Conservation (phyloP, 2,888 invertebrate species). For the Anthrax anthrax region DNA sequence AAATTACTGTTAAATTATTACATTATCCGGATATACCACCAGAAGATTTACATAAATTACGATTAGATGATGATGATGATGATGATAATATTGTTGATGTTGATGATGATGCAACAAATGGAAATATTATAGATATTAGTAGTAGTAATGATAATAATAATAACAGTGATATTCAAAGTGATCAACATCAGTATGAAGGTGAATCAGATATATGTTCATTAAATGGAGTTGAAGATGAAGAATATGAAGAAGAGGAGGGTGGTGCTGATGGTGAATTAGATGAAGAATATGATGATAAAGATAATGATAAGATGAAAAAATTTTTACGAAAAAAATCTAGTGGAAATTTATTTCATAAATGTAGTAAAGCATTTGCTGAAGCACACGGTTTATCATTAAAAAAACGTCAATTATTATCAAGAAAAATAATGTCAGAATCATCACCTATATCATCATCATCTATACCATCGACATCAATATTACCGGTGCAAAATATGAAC, state of each 20-base stretch:
- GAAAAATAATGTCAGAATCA: not conserved
- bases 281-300: not conserved
- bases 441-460: not conserved
- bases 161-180: not conserved
- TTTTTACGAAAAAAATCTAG: conserved; percentile 28
- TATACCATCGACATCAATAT: not conserved
- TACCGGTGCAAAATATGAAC: not conserved
- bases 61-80: conserved; percentile 23
- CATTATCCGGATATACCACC: conserved; percentile 32
- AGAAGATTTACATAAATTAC: conserved; percentile 29
- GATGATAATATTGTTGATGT: too few species aligned
- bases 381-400: conserved; percentile 29
- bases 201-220: conserved; percentile 7
- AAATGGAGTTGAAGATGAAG: conserved; percentile 5
- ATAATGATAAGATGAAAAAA: conserved; percentile 16
- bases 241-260: conserved; percentile 5
- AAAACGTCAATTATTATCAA: not conserved
- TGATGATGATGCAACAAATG: too few species aligned
- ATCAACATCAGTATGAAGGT: conserved; percentile 1
- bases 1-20: conserved; percentile 30
- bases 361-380: conserved; percentile 32
- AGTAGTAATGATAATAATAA: not conserved
- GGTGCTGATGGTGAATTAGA: conserved; percentile 4
- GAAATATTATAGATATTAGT: too few species aligned
- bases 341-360: conserved; percentile 27